Conservation (phyloP, 2,113 vertebrate species). For the Saccopteryx bilineata region DNA sequence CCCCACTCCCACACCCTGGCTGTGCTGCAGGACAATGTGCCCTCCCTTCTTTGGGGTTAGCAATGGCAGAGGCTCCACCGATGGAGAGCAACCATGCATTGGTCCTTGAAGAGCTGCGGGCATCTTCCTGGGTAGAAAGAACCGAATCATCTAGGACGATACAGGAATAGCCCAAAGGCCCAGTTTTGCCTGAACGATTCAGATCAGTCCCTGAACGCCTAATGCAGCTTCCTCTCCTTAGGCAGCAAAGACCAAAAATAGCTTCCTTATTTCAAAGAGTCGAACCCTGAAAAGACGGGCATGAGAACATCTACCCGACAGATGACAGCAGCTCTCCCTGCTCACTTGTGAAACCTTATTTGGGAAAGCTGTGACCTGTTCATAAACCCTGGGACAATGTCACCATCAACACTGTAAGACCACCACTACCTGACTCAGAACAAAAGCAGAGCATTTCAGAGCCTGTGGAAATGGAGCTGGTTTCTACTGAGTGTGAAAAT, state of each 20-base stretch:
- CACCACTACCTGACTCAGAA: not conserved
- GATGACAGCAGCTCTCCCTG: not conserved
- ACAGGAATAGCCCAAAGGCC: not conserved
- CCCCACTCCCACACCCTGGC: too few species aligned
- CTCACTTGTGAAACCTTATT: not conserved
- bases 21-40: not conserved
- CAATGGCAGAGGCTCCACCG: not conserved
- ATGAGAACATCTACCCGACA: not conserved
- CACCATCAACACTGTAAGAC: not conserved
- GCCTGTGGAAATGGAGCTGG: not conserved
- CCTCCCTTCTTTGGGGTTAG: not conserved
- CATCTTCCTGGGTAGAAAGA: not conserved
- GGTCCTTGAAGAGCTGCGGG: not conserved
- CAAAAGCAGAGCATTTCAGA: not conserved
- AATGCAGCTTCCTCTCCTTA: not conserved
- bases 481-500: not conserved
- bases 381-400: not conserved
- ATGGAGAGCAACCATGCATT: not conserved
- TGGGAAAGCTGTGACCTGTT: not conserved
- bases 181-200: not conserved
- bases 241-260: conserved; percentile 34
- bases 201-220: not conserved
- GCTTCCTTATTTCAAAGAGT: conserved; percentile 24
- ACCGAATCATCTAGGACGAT: not conserved
- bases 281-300: not conserved